Evolutionary conservation across 2,113 vertebrate species (phyloP).

Genomic region (Oenanthe melanoleuca): DNA sequence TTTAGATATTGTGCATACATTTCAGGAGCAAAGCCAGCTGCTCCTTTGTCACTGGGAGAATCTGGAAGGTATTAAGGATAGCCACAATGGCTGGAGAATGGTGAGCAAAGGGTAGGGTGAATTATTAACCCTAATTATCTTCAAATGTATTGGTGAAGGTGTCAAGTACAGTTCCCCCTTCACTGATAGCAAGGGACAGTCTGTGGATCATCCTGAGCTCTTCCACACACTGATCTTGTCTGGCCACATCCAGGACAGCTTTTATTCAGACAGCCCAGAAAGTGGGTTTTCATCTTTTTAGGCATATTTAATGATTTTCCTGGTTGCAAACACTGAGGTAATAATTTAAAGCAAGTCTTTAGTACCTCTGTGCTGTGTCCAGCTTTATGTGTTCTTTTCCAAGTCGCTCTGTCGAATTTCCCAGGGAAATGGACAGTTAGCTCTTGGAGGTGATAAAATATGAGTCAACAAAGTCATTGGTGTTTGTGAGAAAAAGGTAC

Average conservation of each 20-base stretch:
- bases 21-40: neutral
- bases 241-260: accelerated
- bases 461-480: neutral
- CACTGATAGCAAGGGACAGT: neutral
- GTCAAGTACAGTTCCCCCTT: neutral
- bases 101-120: neutral
- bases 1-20: neutral
- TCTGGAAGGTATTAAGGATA: neutral
- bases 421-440: neutral
- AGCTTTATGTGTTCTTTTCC: neutral
- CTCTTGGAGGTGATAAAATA: neutral
- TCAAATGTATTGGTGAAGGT: neutral
- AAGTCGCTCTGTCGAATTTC: neutral
- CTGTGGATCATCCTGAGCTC: neutral
- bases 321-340: neutral
- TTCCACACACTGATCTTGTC: neutral
- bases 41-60: neutral
- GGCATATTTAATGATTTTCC: neutral
- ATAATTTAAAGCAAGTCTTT: neutral
- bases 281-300: neutral
- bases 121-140: neutral
- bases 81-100: neutral
- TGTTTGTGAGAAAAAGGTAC: neutral
- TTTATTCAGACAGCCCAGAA: neutral
- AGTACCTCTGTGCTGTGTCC: neutral